Evolutionary conservation across 2,888 invertebrate genomes (phyloP), one percentile per base, ranked within the genome.

Genomic region (Clepsis dumicolana): DNA sequence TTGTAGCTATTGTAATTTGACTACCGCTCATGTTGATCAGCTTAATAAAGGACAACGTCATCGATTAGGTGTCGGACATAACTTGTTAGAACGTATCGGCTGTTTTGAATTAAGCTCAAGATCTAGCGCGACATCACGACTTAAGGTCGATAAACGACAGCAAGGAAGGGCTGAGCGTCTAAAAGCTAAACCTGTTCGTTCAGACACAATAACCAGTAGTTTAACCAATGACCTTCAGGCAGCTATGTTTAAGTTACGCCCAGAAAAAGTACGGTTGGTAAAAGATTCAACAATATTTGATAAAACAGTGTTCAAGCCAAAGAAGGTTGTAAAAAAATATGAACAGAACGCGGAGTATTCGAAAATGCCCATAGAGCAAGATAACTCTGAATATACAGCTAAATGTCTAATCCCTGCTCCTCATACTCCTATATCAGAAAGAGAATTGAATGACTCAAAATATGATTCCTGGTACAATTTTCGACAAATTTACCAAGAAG

Each of bases 181-280:
- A 14, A 38, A 35, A n/a, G 56, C 56, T 7, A 35, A 56, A n/a
- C 35, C 32, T 56, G 56, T 38, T 5, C n/a, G 2, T n/a, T 56
- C 32, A 18, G 56, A 56, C 14, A 32, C 24, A 24, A 35, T n/a
- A 1, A 56, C n/a, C 35, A 56, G 24, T 21, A 35, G n/a, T 7
- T 18, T 18, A 3, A 54, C 18, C 10, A 21, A 2, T 5, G 35
- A 35, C 8, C 21, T 21, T 2, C 56, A 24, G 14, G 7, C 32
- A 5, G 7, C n/a, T 4, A 56, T n/a, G 12, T 3, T 2, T 38
- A 38, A 35, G 14, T 0, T 32, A 35, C 5, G 32, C 0, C 24
- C n/a, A 25, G 21, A 54, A 54, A 54, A 48, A 48, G 48, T 21
- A 5, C 12, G 7, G 18, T 24, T 21, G 3, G 2, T 25, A 25